Evolutionary conservation across 1,140 invertebrate species (phyloP).

Genomic region (Rhyacophila brunnea): DNA sequence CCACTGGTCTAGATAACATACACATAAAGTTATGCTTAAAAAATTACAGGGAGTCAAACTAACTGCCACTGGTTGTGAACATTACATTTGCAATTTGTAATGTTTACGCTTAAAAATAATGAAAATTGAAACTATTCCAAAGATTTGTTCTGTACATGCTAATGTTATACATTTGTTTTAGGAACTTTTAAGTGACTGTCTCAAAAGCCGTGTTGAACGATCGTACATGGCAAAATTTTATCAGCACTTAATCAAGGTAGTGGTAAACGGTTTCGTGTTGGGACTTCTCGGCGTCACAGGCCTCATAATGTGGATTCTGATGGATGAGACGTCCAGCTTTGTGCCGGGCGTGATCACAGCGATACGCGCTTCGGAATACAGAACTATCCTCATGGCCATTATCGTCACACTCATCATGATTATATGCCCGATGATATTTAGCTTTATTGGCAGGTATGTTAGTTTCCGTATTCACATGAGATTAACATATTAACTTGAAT

Average conservation of each 20-base stretch:
- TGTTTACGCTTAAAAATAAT: too few species aligned
- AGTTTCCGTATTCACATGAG: too few species aligned
- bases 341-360: constrained; percentile 27
- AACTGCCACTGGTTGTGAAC: too few species aligned
- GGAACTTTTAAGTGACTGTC: constrained; percentile 52
- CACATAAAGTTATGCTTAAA: too few species aligned
- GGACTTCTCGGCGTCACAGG: constrained; percentile 46
- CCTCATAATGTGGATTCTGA: constrained; percentile 47
- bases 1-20: too few species aligned
- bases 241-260: constrained; percentile 41
- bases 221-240: constrained; percentile 8
- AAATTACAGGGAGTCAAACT: too few species aligned
- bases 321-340: constrained; percentile 36
- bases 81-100: too few species aligned
- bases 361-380: constrained; percentile 26
- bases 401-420: constrained; percentile 46
- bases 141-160: too few species aligned
- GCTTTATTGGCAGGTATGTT: constrained; percentile 42
- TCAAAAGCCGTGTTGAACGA: constrained; percentile 35
- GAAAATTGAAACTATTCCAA: too few species aligned
- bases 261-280: constrained; percentile 47
- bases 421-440: constrained; percentile 42
- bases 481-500: too few species aligned
- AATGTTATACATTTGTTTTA: constrained; percentile 38
- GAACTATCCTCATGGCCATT: constrained; percentile 33